Percentiles rank a stretch among this genome's conserved stretches.
Evolutionary conservation across 1,140 invertebrate species (phyloP).

Genomic region (Palaemon carinicauda): DNA sequence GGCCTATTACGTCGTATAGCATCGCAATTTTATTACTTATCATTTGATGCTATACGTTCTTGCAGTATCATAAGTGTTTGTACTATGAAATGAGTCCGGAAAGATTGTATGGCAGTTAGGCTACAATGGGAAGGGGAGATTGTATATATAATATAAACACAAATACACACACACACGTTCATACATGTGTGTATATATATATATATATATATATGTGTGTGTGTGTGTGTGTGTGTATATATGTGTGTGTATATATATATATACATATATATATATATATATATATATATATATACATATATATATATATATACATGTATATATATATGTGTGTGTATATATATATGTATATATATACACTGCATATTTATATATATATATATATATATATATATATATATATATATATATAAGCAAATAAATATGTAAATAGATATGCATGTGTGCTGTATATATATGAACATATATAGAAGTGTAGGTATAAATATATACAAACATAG

Average conservation of each 20-base stretch:
- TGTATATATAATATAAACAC: neutral
- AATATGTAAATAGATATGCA: neutral
- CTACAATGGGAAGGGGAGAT: no score
- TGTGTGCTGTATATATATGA: neutral
- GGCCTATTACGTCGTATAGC: no score
- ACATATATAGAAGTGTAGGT: no score
- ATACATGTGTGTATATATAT: neutral
- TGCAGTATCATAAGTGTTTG: no score
- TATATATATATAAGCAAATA: neutral
- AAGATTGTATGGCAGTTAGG: no score
- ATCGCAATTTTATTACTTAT: no score
- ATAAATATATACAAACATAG: neutral
- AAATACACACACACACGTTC: neutral
- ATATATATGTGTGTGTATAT: neutral
- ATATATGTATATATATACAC: no score
- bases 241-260: neutral
- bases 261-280: slow-evolving; percentile 9
- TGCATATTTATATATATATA: neutral
- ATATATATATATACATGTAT: neutral
- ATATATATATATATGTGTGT: neutral
- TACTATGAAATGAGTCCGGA: no score
- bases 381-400: neutral
- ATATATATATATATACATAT: slow-evolving; percentile 9
- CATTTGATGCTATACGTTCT: no score
- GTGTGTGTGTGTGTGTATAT: neutral